A percentile compares a stretch with the other conserved stretches of the same genome.
Conservation (phyloP, 2,797 vertebrate genomes). For the Crocidura indochinensis region DNA sequence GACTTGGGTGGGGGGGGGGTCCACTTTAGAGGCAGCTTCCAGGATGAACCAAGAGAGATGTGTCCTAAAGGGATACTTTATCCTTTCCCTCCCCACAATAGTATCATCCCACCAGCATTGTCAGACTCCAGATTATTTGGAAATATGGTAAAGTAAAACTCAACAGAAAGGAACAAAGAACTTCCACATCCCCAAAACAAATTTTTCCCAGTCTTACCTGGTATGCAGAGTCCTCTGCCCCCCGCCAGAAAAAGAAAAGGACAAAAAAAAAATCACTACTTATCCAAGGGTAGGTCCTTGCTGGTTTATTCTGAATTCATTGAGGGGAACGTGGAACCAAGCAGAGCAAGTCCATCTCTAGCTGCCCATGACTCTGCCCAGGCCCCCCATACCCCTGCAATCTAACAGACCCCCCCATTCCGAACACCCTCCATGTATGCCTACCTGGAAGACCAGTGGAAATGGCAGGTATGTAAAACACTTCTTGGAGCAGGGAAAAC, state of each 20-base stretch:
- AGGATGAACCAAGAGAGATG: slow-evolving; percentile 83
- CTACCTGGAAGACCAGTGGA: no score
- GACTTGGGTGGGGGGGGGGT: slow-evolving; percentile 1
- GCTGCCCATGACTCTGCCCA: rapidly evolving
- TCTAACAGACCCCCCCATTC: background rate
- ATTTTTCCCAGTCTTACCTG: background rate
- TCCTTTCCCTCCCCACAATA: slow-evolving; percentile 87
- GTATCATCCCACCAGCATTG: slow-evolving; percentile 88
- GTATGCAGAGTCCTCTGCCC: background rate
- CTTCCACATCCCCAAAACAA: slow-evolving; percentile 14
- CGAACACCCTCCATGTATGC: no score
- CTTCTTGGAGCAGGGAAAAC: background rate
- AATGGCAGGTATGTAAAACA: background rate
- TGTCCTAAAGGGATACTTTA: slow-evolving; percentile 85
- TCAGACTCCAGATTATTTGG: slow-evolving; percentile 87
- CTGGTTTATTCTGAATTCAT: background rate
- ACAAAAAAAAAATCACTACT: background rate
- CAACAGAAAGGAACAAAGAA: slow-evolving; percentile 10
- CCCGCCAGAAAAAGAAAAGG: background rate
- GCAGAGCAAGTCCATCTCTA: rapidly evolving
- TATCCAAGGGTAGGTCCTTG: background rate
- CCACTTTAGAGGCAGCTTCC: slow-evolving; percentile 74
- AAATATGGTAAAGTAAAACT: slow-evolving; percentile 73
- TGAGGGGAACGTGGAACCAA: background rate
- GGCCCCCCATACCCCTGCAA: no score